Evolutionary conservation across 1,140 invertebrate species (phyloP), one percentile per base, ranked within the genome.

Genomic region (Drosophila aff.): DNA sequence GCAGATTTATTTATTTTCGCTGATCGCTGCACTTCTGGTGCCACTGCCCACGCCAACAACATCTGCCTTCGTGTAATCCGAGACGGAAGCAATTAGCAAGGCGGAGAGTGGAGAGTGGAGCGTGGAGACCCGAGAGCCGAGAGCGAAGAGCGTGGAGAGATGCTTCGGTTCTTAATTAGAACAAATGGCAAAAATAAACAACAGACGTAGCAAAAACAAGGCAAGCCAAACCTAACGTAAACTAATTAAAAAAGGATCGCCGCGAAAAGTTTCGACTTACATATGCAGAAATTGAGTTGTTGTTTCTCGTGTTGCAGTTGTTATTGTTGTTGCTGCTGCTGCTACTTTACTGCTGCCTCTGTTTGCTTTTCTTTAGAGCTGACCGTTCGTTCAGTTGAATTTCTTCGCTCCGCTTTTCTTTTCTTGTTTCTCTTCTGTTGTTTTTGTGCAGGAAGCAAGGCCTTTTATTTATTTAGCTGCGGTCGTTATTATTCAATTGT

Each of bases 131-230:
- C 10, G 10, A 15, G 21, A 46, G 46, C 23, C 3, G 31, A 18
- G 26, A 50, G 44, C 18, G 10, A 38, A 31, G 18, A 21, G 58
- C 50, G 18, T 21, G 58, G 44, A 31, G 46, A 50, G 65, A 47
- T 59, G 69, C 66, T 72, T 59, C 31, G 82, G 76, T 75, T 68
- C 67, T 67, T 71, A 84, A 84, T 84, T 84, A 84, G 80, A 85
- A 85, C 82, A 85, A 84, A 84, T 85, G 81, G 82, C 77, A 53
- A 81, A 85, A 84, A 84, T 73, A 84, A 84, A 84, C 81, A 85
- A 66, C 61, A 46, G 72, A 18, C 44, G 44, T 36, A 15, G 28
- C n/a, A 57, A 57, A 53, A 28, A 69, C 60, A 63, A 77, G 38
- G 41, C 62, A 64, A 81, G 55, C 81, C 66, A 44, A 80, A 77